Evolutionary conservation across 2,888 invertebrate species (phyloP).

Genomic region (Tipula helvola): DNA sequence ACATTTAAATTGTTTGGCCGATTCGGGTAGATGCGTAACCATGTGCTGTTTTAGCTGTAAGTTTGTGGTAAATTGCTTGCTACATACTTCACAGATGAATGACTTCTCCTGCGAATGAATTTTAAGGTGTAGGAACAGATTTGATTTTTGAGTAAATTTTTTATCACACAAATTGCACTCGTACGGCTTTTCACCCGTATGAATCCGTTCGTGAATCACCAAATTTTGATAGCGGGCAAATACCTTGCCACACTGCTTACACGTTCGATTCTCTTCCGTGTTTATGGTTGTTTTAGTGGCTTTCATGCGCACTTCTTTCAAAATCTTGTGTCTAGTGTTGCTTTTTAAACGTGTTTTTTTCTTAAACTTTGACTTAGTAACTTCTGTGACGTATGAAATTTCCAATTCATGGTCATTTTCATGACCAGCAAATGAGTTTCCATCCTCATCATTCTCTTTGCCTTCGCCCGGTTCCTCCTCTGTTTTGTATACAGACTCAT

Average conservation of each 20-base stretch:
- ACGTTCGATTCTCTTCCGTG: not conserved
- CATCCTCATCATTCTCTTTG: not conserved
- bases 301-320: not conserved
- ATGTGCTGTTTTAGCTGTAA: not conserved
- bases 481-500: not conserved
- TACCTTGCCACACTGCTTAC: not conserved
- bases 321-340: not conserved
- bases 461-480: conserved; percentile 5
- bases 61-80: not conserved
- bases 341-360: not conserved
- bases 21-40: not conserved
- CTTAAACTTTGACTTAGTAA: not conserved
- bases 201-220: not conserved
- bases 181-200: not conserved
- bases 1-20: not conserved
- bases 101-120: not conserved
- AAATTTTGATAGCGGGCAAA: not conserved
- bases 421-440: not conserved
- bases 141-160: conserved; percentile 8
- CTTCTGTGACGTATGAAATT: not conserved
- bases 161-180: not conserved
- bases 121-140: not conserved
- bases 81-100: conserved; percentile 5
- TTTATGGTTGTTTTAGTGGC: not conserved
- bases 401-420: not conserved